Conservation (phyloP, 2,797 vertebrate genomes). For the Tokudaia muenninki region DNA sequence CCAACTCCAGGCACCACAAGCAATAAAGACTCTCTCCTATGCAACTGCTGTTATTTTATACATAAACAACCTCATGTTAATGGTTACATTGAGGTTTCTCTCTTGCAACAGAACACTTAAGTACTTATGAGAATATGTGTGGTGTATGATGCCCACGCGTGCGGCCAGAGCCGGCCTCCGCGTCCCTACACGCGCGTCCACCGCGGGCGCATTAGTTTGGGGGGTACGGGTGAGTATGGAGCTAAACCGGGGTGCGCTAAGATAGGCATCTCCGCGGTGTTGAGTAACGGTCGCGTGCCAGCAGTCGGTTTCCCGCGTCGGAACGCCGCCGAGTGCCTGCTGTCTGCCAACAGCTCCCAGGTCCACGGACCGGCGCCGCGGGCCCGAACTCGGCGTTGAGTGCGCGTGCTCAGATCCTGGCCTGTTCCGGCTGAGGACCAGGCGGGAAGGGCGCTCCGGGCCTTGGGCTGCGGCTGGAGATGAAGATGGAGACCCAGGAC, state of each 20-base stretch:
- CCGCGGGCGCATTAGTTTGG: not conserved
- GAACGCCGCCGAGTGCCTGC: not conserved
- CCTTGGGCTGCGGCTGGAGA: not conserved
- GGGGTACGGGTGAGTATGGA: not conserved
- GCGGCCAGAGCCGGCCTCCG: not conserved
- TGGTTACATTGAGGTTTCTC: not conserved
- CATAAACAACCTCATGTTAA: not conserved
- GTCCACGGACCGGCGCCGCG: not conserved
- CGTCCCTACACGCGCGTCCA: fast-evolving
- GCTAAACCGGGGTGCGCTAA: not conserved
- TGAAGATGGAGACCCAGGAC: not conserved
- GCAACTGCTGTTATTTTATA: not conserved
- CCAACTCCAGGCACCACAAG: not conserved
- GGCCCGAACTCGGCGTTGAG: not conserved
- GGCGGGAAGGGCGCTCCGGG: not conserved
- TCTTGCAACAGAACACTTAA: not conserved
- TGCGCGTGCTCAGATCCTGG: not conserved
- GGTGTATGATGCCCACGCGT: not conserved
- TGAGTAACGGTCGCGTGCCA: not conserved
- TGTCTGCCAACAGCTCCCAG: not conserved
- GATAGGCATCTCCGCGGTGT: not conserved
- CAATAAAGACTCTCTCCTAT: too few relatives aligned
- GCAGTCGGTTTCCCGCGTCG: not conserved
- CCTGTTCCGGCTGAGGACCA: too few relatives aligned
- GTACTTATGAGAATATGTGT: not conserved